Evolutionary conservation across 2,888 invertebrate genomes (phyloP).

Genomic region (Lasioglossum pauxillum): DNA sequence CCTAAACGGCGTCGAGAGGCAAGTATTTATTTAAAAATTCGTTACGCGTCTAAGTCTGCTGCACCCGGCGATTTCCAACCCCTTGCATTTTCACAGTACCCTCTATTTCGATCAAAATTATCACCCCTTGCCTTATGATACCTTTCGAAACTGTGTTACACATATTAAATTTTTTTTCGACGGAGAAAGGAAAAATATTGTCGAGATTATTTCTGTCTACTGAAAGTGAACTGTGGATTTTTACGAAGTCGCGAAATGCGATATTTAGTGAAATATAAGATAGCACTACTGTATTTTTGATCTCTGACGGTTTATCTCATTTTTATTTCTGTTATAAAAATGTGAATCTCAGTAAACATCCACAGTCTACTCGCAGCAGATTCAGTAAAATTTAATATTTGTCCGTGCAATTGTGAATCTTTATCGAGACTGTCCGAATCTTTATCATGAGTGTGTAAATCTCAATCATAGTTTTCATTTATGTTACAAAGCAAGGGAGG

Average conservation of each 20-base stretch:
- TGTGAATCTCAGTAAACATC: neutral
- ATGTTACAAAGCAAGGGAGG: neutral
- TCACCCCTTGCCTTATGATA: neutral
- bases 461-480: neutral
- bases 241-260: neutral
- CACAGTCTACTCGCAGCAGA: neutral
- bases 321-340: neutral
- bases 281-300: neutral
- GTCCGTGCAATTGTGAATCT: neutral
- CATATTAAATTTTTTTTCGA: neutral
- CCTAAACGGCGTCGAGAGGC: slow-evolving; percentile 56
- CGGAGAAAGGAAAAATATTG: neutral
- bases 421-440: neutral
- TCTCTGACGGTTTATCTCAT: neutral
- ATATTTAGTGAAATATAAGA: neutral
- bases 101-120: neutral
- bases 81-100: neutral
- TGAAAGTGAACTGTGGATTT: neutral
- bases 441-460: neutral
- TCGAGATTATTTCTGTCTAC: neutral
- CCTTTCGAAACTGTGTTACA: neutral
- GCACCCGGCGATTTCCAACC: slow-evolving; percentile 4
- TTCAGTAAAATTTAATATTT: neutral
- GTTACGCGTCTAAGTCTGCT: slow-evolving; percentile 29
- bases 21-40: slow-evolving; percentile 42